Evolutionary conservation across 2,113 vertebrate genomes (phyloP).

Genomic region (Erythrocebus patas): DNA sequence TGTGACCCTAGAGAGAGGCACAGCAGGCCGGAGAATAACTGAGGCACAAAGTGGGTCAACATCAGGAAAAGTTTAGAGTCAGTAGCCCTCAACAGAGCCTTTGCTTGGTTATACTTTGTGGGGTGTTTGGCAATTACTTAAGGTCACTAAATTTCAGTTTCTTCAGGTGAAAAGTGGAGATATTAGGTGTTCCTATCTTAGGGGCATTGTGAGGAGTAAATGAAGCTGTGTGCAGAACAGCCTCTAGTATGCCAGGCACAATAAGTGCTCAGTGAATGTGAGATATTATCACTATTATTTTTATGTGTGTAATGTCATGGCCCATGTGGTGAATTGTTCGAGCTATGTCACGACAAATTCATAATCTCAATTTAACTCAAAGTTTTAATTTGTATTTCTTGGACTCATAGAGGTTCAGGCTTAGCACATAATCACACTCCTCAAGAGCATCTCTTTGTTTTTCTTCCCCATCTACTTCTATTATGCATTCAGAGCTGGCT

Average conservation of each 20-base stretch:
- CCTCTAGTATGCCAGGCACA: neutral
- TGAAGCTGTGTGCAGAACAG: neutral
- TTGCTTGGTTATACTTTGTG: neutral
- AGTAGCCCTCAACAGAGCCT: neutral
- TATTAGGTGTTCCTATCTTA: neutral
- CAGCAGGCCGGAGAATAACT: neutral
- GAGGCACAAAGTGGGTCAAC: neutral
- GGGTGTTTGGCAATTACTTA: neutral
- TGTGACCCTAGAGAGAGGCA: neutral
- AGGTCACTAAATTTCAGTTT: neutral
- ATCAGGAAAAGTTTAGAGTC: neutral
- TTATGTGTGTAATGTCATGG: neutral
- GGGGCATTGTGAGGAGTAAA: neutral
- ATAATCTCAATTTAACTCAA: constrained; percentile 1
- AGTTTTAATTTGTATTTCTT: constrained; percentile 2
- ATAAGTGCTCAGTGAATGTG: neutral
- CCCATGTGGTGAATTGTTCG: neutral
- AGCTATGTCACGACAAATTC: neutral
- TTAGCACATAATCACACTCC: neutral
- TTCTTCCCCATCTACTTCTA: neutral
- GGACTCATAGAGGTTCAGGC: neutral
- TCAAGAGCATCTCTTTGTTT: neutral
- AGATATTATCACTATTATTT: neutral
- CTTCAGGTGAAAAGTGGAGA: neutral
- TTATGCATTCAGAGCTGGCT: neutral